A percentile compares a stretch with the other conserved stretches of the same genome.
These are phyloP conservation scores for Calephelis virginiensis DNA, from an alignment of 1,140 invertebrate genomes.

Conservation along the genomic window DNA sequence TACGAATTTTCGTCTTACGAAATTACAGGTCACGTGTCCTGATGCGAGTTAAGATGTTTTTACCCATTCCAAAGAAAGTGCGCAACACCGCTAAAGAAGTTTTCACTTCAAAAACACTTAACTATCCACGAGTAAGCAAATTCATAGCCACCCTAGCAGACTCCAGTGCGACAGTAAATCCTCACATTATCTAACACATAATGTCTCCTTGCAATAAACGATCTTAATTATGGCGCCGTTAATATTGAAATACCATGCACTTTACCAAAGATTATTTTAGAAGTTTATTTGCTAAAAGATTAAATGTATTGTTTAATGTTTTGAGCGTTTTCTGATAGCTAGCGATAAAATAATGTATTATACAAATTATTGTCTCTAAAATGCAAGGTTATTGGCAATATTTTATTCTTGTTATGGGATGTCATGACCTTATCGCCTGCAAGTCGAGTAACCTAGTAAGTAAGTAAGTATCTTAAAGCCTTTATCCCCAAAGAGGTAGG, in stretches of 20 bases:
- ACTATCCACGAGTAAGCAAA: background rate
- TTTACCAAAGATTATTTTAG: slow-evolving; percentile 12
- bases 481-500: too few relatives aligned
- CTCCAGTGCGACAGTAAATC: slow-evolving; percentile 12
- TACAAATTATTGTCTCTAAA: background rate
- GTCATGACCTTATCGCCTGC: too few relatives aligned
- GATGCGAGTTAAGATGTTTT: too few relatives aligned
- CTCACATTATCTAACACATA: slow-evolving; percentile 16
- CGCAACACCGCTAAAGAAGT: accelerated
- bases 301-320: background rate
- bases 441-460: too few relatives aligned
- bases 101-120: too few relatives aligned
- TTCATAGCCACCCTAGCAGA: background rate
- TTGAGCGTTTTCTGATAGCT: slow-evolving; percentile 4
- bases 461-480: too few relatives aligned
- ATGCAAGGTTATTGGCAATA: too few relatives aligned
- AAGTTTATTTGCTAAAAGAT: background rate
- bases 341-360: slow-evolving; percentile 1
- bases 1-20: too few relatives aligned
- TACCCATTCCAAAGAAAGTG: accelerated
- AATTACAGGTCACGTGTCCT: too few relatives aligned
- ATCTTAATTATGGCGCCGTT: slow-evolving; percentile 15
- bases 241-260: slow-evolving; percentile 13
- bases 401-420: too few relatives aligned
- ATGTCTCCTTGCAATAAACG: slow-evolving; percentile 16